A percentile compares a stretch with the other conserved stretches of the same genome.
phyloP scores from a whole-genome alignment of 2,113 vertebrate genomes.

The Sorex araneus region DNA sequence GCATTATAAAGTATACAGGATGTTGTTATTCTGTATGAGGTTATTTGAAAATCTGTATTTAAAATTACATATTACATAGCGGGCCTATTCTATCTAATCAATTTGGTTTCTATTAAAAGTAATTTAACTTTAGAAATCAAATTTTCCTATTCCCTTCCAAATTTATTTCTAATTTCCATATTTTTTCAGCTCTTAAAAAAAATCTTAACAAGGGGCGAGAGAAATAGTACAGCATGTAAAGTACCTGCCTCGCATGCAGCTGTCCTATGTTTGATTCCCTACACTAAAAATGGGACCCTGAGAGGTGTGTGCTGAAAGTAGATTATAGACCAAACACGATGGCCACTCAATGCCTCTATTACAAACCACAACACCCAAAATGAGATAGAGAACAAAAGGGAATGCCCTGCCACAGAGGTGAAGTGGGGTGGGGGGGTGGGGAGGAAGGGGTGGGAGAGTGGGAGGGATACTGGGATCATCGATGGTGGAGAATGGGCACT shows the following conservation, averaged over 20 bases:
- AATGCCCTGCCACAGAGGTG: too few relatives aligned
- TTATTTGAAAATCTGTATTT: neutral
- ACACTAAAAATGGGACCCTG: slow-evolving; percentile 18
- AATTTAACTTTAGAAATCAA: slow-evolving; percentile 1
- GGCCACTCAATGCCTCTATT: too few relatives aligned
- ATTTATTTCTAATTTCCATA: neutral
- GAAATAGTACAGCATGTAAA: too few relatives aligned
- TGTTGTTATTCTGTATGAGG: neutral
- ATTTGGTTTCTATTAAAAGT: neutral
- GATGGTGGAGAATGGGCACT: too few relatives aligned
- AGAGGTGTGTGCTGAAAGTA: too few relatives aligned
- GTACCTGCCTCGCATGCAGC: too few relatives aligned
- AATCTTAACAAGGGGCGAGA: neutral
- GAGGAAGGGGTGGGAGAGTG: too few relatives aligned
- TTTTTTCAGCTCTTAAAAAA: neutral
- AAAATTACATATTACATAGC: neutral
- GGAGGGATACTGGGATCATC: too few relatives aligned
- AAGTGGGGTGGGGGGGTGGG: too few relatives aligned
- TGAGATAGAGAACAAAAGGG: too few relatives aligned
- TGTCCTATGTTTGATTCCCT: neutral
- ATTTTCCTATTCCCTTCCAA: neutral
- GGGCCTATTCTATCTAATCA: neutral
- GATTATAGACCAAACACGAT: too few relatives aligned
- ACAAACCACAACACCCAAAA: too few relatives aligned
- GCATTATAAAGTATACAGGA: neutral